Evolutionary conservation across 2,797 vertebrate species (phyloP), one percentile per base, ranked within the genome.

Genomic region (Poecilia wingei): DNA sequence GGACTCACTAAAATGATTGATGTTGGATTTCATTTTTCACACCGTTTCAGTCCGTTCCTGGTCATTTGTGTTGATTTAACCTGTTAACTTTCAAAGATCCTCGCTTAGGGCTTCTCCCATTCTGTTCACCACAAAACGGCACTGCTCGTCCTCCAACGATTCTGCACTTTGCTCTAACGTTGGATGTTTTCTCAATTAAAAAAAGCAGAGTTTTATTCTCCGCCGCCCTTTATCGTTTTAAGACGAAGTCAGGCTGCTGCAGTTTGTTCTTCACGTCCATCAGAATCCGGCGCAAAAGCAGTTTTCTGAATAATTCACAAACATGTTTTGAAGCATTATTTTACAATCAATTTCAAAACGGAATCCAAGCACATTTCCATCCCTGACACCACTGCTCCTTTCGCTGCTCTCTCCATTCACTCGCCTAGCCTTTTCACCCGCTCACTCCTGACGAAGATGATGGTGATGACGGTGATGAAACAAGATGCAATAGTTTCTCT

Each of bases 381-480:
- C 86, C 82, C 81, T 61, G 81, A 77, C 83, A 79, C 90, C 86
- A 81, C 86, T 76, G 78, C 87, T 89, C 88, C 85, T 78, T 86
- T 83, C 85, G 82, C 92, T 85, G 84, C 84, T 75, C 88, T 84
- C 87, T 91, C 84, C 86, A 78, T 91, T 95, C 89, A 90, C 93
- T 91, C 85, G 90, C 90, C 92, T 94, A 94, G 95, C 94, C 95
- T 94, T 95, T 95, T 95, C 93, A 95, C 94, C 94, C 95, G 86
- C 95, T 94, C 93, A 93, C 94, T 94, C 93, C 92, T 93, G 94
- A 95, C 93, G 94, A 95, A 92, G 95, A 94, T 94, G 91, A 94
- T 92, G 92, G 85, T 92, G 95, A 94, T 95, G 93, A 95, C 91
- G 92, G 90, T 94, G 91, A 94, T 94, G 91, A 93, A 94, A 93